A percentile compares a stretch with the other conserved stretches of the same genome.
These are phyloP conservation scores for Metopolophium dirhodum DNA, from an alignment of 1,140 invertebrate species.

Conservation along the genomic window DNA sequence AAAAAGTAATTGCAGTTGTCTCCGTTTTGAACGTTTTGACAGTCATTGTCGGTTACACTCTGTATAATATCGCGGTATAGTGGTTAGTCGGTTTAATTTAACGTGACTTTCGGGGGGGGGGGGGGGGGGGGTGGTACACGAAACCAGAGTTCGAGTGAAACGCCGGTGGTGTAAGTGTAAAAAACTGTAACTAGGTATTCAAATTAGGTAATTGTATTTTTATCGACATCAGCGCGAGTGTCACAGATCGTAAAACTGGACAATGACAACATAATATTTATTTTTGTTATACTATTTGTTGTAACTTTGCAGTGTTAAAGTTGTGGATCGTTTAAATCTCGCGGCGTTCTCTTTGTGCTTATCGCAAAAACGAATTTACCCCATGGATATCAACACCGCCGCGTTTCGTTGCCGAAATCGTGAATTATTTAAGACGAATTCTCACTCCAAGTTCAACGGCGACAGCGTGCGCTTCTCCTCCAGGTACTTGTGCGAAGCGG, in stretches of 20 bases:
- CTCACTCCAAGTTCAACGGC: conserved; percentile 56
- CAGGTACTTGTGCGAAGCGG: conserved; percentile 57
- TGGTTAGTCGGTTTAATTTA: conserved; percentile 30
- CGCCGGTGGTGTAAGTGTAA: background rate
- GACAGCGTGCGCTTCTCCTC: conserved; percentile 58
- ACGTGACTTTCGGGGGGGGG: background rate
- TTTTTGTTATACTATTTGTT: too few species aligned
- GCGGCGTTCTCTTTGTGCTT: background rate
- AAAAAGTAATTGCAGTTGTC: background rate
- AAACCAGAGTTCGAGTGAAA: background rate
- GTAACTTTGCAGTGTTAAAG: too few species aligned
- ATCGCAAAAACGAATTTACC: too few species aligned
- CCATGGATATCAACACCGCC: too few species aligned
- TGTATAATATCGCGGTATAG: background rate
- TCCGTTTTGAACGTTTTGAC: background rate
- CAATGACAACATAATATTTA: too few species aligned
- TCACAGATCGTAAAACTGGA: too few species aligned
- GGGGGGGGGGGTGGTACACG: background rate
- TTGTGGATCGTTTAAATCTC: too few species aligned
- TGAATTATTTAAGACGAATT: conserved; percentile 12
- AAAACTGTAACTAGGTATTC: too few species aligned
- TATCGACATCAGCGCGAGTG: too few species aligned
- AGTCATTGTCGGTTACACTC: background rate
- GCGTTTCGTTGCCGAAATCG: background rate
- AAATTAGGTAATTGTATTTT: too few species aligned